Base-by-base conservation (phyloP, 2,888 invertebrate species). In the Tetranychus piercei region DNA sequence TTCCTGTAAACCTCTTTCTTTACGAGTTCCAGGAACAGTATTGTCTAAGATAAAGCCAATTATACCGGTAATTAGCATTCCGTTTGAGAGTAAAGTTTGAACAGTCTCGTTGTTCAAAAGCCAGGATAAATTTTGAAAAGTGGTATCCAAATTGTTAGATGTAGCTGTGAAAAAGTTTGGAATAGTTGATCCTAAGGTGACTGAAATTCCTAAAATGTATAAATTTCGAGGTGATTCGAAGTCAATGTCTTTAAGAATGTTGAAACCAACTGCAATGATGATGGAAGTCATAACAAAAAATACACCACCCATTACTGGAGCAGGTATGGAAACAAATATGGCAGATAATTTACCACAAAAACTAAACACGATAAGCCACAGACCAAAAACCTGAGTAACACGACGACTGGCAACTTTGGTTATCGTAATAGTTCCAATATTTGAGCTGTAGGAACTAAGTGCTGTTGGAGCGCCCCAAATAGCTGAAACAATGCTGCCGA, bases 181-280 rank as follows among this genome's bases (percentile, higher is more conserved):
- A 34, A 78, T 44, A 18, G 74, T 85, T 84, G 93, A 82, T 4
- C 92, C 92, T 80, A 91, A 89, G 84, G 93, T 92, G 76, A 93
- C 84, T 3, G 92, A 90, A 80, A 92, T 87, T 22, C 94, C 94
- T 55, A 94, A 86, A 78, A 94, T 90, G 82, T 92, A 92, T 70
- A 94, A 85, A 84, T 94, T 94, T 74, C 94, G 85, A 0, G 92
- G 87, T 44, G 91, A 91, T 81, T 90, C 89, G 77, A 93, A 83
- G 80, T 92, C 87, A 66, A 93, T 88, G 80, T 89, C 90, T 80
- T 91, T 91, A 9, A 91, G 84, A 1, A 89, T 88, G 0, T 90
- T 90, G 0, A 90, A 71, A 8, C 82, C 82, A 7, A 82, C 81
- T 44, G 81, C 81, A 20, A 80, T 79, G 1, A 82, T 81, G 80